Percentiles rank a stretch among this genome's conserved stretches.
These are phyloP conservation scores for Chiroxiphia lanceolata DNA, from an alignment of 2,797 vertebrate species.

Conservation along the genomic window DNA sequence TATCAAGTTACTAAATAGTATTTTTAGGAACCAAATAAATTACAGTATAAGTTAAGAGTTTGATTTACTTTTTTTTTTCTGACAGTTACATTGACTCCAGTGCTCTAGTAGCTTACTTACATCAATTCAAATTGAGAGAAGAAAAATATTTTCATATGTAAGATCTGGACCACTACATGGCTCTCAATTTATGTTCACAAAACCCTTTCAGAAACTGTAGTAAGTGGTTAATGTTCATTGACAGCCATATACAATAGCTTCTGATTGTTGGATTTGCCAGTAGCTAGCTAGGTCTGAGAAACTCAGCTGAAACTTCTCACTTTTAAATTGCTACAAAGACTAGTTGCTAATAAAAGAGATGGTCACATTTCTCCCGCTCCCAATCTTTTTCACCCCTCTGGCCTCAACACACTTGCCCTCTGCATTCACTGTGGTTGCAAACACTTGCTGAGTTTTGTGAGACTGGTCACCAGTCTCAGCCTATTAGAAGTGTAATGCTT, in stretches of 20 bases:
- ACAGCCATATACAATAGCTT: background rate
- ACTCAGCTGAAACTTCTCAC: background rate
- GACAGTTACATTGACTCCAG: background rate
- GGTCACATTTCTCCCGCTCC: background rate
- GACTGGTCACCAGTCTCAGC: background rate
- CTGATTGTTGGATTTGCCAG: background rate
- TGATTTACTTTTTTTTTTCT: background rate
- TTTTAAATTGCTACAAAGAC: background rate
- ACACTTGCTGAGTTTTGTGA: background rate
- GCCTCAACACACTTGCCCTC: background rate
- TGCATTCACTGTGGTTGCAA: background rate
- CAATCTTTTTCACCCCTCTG: rapidly evolving
- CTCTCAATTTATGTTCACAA: background rate
- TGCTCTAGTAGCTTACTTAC: background rate
- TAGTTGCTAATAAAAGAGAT: background rate
- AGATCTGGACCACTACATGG: background rate
- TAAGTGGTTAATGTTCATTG: background rate
- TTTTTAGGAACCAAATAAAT: background rate
- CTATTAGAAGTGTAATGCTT: background rate
- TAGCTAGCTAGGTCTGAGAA: background rate
- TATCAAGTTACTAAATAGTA: background rate
- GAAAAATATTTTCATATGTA: background rate
- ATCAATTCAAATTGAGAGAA: background rate
- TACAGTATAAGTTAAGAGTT: background rate
- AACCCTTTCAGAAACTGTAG: background rate